Evolutionary conservation across 2,888 invertebrate genomes (phyloP), one percentile per base, ranked within the genome.

Genomic region (Eupithecia dodoneata): DNA sequence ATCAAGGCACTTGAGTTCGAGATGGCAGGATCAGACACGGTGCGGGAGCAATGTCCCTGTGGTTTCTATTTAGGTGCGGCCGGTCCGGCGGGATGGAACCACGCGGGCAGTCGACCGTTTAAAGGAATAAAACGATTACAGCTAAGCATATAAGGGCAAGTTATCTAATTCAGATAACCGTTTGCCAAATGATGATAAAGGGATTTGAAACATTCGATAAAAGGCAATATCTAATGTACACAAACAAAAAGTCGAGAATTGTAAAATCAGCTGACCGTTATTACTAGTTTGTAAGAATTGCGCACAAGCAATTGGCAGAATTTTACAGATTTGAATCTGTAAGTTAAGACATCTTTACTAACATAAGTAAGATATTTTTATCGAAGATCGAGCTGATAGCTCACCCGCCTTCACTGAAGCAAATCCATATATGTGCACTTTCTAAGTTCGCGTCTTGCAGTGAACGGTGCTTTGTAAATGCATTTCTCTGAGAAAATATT

Each of bases 11-110:
- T 92, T 87, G 87, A 92, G 90, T 90, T 87, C 83, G 86, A 88
- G 87, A 88, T 86, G 88, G 72, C 91, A 92, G 93, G 93, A 94
- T 91, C 92, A 91, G 89, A 87, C 88, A 87, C 84, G 82, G 85
- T 84, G 85, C 87, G 94, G 93, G 95, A 92, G 94, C 95, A 95
- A 94, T 92, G 94, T 93, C 94, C 95, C 93, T 94, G 93, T 87
- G 91, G 94, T 95, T 94, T 94, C 95, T 95, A 95, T 95, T 94
- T 95, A 94, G 94, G 94, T 94, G 93, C 94, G 88, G 92, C 93
- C 93, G 88, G 94, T 93, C 88, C 87, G 91, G 85, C 93, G 92
- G 90, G 91, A 91, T 92, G 90, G 88, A 92, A 91, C 92, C 91
- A 91, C 88, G 90, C 89, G 86, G 87, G 92, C 93, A 92, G 89